Percentiles rank a stretch among this genome's conserved stretches.
Conservation (phyloP, 2,797 vertebrate genomes). For the Tenualosa ilisha region DNA sequence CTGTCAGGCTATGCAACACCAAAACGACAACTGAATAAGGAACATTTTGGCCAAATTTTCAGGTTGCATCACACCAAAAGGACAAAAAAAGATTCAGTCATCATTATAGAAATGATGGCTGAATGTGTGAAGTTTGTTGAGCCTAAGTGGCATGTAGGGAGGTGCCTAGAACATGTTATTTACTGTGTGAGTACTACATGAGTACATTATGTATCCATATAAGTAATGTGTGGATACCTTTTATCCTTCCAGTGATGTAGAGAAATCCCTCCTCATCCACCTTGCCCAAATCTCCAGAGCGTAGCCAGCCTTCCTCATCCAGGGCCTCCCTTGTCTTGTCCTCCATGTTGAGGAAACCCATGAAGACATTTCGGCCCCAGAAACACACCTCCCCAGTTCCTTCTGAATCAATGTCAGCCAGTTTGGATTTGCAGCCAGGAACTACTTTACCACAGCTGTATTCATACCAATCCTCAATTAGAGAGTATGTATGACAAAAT, state of each 20-base stretch:
- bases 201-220: not conserved
- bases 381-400: conserved; percentile 85
- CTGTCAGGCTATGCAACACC: not conserved
- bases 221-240: conserved; percentile 68
- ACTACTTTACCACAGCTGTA: conserved; percentile 82
- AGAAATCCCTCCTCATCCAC: conserved; percentile 82
- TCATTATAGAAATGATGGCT: no score
- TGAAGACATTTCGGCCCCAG: conserved; percentile 87
- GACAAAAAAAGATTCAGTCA: not conserved
- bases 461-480: not conserved
- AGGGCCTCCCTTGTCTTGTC: conserved; percentile 81
- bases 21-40: not conserved
- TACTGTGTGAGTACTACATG: not conserved
- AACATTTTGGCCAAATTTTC: no score
- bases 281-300: conserved; percentile 82
- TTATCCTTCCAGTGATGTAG: conserved; percentile 85
- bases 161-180: not conserved
- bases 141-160: not conserved
- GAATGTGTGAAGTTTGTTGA: no score
- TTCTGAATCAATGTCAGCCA: conserved; percentile 72
- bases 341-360: conserved; percentile 89
- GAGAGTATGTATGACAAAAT: not conserved
- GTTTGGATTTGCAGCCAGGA: conserved; percentile 81
- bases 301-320: conserved; percentile 84
- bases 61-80: not conserved